Evolutionary conservation across 2,888 invertebrate species (phyloP).

Genomic region (Herminia tarsipennalis): DNA sequence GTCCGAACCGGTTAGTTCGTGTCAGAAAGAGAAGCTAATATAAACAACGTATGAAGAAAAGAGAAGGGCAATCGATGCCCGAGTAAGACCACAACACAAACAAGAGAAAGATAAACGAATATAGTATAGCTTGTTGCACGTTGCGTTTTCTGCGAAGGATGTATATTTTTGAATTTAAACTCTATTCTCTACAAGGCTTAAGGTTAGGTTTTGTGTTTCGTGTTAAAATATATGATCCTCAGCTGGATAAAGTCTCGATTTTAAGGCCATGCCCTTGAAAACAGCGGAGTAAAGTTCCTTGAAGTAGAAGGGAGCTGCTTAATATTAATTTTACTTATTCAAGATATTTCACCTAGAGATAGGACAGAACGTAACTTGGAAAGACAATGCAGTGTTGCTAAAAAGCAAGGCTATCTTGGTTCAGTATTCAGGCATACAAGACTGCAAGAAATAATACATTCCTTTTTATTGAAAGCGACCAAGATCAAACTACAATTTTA

Average conservation of each 20-base stretch:
- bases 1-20: slow-evolving; percentile 65
- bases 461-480: no score
- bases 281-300: slow-evolving; percentile 43
- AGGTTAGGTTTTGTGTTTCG: slow-evolving; percentile 25
- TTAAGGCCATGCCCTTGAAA: slow-evolving; percentile 49
- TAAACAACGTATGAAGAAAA: slow-evolving; percentile 39
- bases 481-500: no score
- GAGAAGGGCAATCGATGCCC: slow-evolving; percentile 48
- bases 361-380: not conserved
- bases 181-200: not conserved
- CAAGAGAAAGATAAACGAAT: slow-evolving; percentile 54
- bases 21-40: slow-evolving; percentile 48
- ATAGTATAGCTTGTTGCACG: slow-evolving; percentile 55
- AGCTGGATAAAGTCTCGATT: slow-evolving; percentile 48
- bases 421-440: no score
- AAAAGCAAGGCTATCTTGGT: no score
- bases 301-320: slow-evolving; percentile 29
- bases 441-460: no score
- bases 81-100: slow-evolving; percentile 69
- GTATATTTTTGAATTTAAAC: slow-evolving; percentile 26
- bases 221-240: slow-evolving; percentile 35
- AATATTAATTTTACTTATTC: slow-evolving; percentile 30
- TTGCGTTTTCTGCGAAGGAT: slow-evolving; percentile 51
- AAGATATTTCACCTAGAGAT: slow-evolving; percentile 9
- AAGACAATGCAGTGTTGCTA: not conserved